These are phyloP conservation scores for Pangasianodon hypophthalmus DNA, from an alignment of 2,113 vertebrate species.

Conservation along the genomic window DNA sequence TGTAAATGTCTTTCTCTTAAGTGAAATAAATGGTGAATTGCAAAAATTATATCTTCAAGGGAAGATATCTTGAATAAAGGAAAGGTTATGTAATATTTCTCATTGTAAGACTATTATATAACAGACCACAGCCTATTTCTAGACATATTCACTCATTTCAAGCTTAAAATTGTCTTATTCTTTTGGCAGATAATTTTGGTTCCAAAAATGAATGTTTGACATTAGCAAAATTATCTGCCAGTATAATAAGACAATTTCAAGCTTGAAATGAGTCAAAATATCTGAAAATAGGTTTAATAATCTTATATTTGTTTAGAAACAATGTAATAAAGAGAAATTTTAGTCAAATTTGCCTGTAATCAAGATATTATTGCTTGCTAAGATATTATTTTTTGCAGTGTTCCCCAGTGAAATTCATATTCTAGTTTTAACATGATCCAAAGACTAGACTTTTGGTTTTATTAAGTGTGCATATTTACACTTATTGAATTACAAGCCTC, in stretches of 20 bases:
- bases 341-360: background rate
- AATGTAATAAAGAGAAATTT: background rate
- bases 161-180: background rate
- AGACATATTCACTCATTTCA: background rate
- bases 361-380: background rate
- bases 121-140: background rate
- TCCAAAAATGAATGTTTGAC: background rate
- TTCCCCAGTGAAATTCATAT: background rate
- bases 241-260: background rate
- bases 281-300: background rate
- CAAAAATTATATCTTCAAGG: background rate
- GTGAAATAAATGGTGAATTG: background rate
- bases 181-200: background rate
- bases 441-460: background rate
- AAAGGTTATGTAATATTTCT: background rate
- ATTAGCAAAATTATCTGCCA: background rate
- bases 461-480: background rate
- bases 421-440: background rate
- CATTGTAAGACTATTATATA: background rate
- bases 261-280: background rate
- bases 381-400: background rate
- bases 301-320: background rate
- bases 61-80: background rate
- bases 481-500: background rate
- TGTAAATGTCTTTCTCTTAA: too few relatives aligned